A percentile compares a stretch with the other conserved stretches of the same genome.
These are phyloP conservation scores for Gracilinanus agilis DNA, from an alignment of 2,113 vertebrate genomes.

Conservation along the genomic window DNA sequence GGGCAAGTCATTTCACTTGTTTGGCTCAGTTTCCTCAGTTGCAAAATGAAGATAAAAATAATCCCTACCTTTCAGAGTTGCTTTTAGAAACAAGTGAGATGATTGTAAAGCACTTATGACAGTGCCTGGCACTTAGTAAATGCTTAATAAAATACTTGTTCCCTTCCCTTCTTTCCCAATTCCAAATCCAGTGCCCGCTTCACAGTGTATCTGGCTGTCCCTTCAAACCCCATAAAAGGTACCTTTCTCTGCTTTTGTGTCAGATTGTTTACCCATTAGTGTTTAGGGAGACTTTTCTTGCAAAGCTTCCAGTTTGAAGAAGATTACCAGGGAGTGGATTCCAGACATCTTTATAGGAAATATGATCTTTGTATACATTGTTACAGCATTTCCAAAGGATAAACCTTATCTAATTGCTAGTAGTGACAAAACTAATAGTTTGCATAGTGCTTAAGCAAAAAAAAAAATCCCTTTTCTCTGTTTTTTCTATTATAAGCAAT, in stretches of 20 bases:
- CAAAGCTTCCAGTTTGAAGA: neutral
- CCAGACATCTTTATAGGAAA: constrained; percentile 38
- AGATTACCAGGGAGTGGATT: neutral
- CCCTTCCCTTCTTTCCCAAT: neutral
- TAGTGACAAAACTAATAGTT: constrained; percentile 10
- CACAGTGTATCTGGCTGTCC: constrained; percentile 28
- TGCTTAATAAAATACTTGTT: no score
- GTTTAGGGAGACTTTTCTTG: constrained; percentile 13
- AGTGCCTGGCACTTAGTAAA: no score
- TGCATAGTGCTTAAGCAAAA: constrained; percentile 23
- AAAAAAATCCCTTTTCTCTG: no score
- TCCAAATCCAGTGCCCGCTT: constrained; percentile 25
- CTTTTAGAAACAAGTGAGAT: neutral
- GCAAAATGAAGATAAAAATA: neutral
- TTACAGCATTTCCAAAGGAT: constrained; percentile 15
- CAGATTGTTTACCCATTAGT: constrained; percentile 40
- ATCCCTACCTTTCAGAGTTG: neutral
- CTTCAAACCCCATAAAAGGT: neutral
- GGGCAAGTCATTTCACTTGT: neutral
- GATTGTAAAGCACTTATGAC: neutral
- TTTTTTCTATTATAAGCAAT: constrained; percentile 29
- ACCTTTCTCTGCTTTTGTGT: neutral
- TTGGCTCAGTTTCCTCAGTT: neutral
- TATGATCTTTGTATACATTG: constrained; percentile 25
- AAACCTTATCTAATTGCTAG: constrained; percentile 21